Percentiles rank a stretch among this genome's conserved stretches.
Conservation (phyloP, 2,113 vertebrate genomes). For the Cromileptes altivelis region DNA sequence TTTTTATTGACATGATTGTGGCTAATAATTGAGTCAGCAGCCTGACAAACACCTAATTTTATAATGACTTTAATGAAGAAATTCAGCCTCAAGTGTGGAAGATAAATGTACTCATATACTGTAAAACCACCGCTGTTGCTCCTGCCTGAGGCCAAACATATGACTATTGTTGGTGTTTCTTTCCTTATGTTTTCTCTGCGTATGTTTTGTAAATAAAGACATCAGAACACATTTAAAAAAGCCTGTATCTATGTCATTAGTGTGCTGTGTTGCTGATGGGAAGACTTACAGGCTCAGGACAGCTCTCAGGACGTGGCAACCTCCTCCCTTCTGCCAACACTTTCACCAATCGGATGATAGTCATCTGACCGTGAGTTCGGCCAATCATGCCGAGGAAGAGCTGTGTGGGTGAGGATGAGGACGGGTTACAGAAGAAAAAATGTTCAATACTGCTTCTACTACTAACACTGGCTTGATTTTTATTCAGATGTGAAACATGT, state of each 20-base stretch:
- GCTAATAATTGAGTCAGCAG: no score
- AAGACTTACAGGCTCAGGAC: constrained; percentile 88
- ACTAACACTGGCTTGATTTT: not conserved
- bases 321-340: constrained; percentile 89
- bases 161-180: not conserved
- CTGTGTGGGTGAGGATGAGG: constrained; percentile 75
- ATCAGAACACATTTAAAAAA: not conserved
- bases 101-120: not conserved
- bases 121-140: not conserved
- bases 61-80: no score
- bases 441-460: no score
- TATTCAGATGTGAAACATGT: not conserved
- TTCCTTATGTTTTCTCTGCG: not conserved
- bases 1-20: no score
- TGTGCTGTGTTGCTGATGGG: not conserved
- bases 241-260: not conserved
- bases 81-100: not conserved
- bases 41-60: no score
- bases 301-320: constrained; percentile 88
- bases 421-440: not conserved
- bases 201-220: not conserved
- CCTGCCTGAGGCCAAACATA: not conserved
- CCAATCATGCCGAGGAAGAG: constrained; percentile 94
- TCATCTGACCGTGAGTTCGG: constrained; percentile 95
- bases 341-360: constrained; percentile 90